Conservation (phyloP, 2,113 vertebrate species). For the Amazona vittata region DNA sequence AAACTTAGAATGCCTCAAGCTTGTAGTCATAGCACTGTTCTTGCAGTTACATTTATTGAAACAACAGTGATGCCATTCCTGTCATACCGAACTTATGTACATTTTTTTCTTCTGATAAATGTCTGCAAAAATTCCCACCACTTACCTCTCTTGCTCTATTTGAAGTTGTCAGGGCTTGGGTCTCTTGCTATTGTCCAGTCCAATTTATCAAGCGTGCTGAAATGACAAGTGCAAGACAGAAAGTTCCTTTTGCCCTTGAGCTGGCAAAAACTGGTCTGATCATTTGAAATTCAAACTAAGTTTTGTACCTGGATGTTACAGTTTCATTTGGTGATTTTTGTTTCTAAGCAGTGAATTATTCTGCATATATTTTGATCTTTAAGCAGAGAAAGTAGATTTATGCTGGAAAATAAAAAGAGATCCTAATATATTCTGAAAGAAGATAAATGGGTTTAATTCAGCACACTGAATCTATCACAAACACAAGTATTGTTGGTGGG, state of each 20-base stretch:
- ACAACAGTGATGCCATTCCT: slow-evolving; percentile 9
- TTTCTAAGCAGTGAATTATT: neutral
- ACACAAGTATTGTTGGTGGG: neutral
- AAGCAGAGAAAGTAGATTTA: neutral
- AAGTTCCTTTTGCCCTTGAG: neutral
- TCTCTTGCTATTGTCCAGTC: neutral
- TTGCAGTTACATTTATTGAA: slow-evolving; percentile 28
- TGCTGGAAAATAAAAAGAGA: neutral
- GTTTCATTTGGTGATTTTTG: neutral
- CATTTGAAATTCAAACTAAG: slow-evolving; percentile 21
- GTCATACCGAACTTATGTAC: neutral
- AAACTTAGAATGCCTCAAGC: neutral
- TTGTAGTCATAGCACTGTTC: slow-evolving; percentile 15
- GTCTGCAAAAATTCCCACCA: neutral
- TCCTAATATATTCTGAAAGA: neutral
- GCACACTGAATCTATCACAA: neutral
- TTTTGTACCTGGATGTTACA: neutral
- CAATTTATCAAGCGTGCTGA: slow-evolving; percentile 10
- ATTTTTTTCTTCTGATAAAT: slow-evolving; percentile 8
- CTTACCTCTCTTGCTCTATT: neutral
- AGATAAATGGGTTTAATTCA: neutral
- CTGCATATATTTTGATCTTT: neutral
- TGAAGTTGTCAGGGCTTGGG: neutral
- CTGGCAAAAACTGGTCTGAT: neutral
- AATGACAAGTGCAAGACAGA: neutral